Percentiles rank a stretch among this genome's conserved stretches.
These are phyloP conservation scores for Gasterosteus nipponicus DNA, from an alignment of 2,113 vertebrate genomes.

Conservation along the genomic window DNA sequence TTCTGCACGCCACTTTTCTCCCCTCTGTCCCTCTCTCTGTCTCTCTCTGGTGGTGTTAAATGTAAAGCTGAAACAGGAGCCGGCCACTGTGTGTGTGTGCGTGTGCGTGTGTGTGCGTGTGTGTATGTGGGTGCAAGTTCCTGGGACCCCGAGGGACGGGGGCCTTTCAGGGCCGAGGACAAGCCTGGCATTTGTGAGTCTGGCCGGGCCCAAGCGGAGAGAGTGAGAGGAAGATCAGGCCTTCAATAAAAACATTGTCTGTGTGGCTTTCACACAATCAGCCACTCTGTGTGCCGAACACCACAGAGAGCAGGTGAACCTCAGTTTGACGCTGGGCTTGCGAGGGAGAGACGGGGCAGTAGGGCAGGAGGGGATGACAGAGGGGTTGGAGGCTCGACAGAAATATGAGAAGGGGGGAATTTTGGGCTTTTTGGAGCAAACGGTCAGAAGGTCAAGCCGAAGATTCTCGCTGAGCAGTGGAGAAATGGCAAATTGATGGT, in stretches of 20 bases:
- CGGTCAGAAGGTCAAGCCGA: not conserved
- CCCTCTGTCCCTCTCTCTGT: slow-evolving; percentile 47
- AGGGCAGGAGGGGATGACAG: slow-evolving; percentile 57
- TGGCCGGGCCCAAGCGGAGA: slow-evolving; percentile 62
- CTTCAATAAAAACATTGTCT: slow-evolving; percentile 88
- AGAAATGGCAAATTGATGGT: not conserved
- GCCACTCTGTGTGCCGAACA: slow-evolving; percentile 69
- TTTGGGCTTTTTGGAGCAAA: slow-evolving; percentile 22
- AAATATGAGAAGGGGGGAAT: slow-evolving; percentile 14
- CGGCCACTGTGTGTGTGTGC: slow-evolving; percentile 61
- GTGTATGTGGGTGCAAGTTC: slow-evolving; percentile 51
- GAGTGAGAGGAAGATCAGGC: slow-evolving; percentile 84
- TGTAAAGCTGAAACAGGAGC: slow-evolving; percentile 84
- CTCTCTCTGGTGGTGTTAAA: slow-evolving; percentile 75
- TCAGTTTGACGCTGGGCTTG: slow-evolving; percentile 55
- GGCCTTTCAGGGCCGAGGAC: slow-evolving; percentile 82
- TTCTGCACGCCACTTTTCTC: slow-evolving; percentile 33
- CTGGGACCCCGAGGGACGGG: slow-evolving; percentile 72
- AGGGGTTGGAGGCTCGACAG: not conserved
- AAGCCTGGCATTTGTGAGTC: slow-evolving; percentile 82
- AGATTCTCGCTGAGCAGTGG: not conserved
- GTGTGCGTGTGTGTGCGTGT: slow-evolving; percentile 70
- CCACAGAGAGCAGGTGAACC: slow-evolving; percentile 52
- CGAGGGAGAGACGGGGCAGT: slow-evolving; percentile 59
- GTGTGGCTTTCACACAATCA: slow-evolving; percentile 76